Evolutionary conservation across 1,140 invertebrate species (phyloP).

Genomic region (Phocides pigmalion): DNA sequence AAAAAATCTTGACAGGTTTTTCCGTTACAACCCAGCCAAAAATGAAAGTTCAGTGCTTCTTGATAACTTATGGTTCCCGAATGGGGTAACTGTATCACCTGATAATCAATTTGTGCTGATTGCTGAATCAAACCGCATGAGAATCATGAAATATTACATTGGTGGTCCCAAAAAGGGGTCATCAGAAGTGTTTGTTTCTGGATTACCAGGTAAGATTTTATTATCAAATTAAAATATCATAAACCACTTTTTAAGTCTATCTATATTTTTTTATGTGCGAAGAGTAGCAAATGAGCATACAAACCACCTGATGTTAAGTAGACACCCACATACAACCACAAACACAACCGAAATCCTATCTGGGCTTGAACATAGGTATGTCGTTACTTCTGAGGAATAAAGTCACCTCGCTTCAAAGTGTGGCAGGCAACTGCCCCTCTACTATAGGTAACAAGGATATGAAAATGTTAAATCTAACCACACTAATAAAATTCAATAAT

Average conservation of each 20-base stretch:
- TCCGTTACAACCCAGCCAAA: constrained; percentile 83
- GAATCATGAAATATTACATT: constrained; percentile 88
- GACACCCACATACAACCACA: no score
- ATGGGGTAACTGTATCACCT: constrained; percentile 90
- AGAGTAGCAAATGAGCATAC: no score
- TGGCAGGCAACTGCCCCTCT: no score
- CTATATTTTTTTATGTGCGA: no score
- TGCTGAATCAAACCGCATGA: constrained; percentile 85
- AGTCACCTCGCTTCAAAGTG: no score
- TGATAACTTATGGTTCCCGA: constrained; percentile 90
- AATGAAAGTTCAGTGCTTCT: constrained; percentile 87
- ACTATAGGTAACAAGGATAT: no score
- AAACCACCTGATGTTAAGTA: no score
- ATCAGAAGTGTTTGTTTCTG: constrained; percentile 89
- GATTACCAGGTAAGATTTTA: constrained; percentile 87
- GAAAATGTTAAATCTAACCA: no score
- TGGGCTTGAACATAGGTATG: no score
- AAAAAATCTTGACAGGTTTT: constrained; percentile 79
- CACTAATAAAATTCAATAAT: no score
- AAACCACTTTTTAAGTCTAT: constrained; percentile 1
- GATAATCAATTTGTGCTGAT: constrained; percentile 91
- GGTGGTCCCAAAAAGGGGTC: constrained; percentile 90
- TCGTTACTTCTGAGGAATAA: no score
- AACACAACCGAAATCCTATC: no score
- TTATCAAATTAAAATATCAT: constrained; percentile 21